Percentiles rank a stretch among this genome's conserved stretches.
Conservation (phyloP, 2,888 invertebrate genomes). For the Hypercompe scribonia region DNA sequence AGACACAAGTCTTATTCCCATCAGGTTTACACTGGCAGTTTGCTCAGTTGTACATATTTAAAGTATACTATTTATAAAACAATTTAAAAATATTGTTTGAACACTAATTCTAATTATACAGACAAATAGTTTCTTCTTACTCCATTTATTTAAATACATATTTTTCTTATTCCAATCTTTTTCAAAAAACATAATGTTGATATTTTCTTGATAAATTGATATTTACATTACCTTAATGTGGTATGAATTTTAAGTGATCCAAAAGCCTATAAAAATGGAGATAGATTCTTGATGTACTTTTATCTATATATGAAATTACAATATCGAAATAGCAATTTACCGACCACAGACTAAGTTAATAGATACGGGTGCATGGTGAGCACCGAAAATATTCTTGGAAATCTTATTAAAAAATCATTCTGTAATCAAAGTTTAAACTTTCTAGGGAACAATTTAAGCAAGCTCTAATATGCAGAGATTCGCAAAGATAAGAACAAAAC, state of each 20-base stretch:
- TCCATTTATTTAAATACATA: no score
- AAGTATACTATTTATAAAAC: not conserved
- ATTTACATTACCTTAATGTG: no score
- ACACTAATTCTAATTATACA: not conserved
- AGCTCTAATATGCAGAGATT: conserved; percentile 69
- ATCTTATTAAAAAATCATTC: conserved; percentile 45
- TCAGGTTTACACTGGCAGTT: not conserved
- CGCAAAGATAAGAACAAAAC: not conserved
- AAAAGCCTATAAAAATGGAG: no score
- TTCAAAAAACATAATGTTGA: no score
- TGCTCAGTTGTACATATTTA: no score
- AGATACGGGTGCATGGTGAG: conserved; percentile 18
- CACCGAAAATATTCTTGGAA: conserved; percentile 17
- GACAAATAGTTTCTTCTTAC: no score
- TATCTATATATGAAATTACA: conserved; percentile 17
- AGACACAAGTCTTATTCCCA: conserved; percentile 1
- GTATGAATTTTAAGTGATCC: no score
- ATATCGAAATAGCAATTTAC: conserved; percentile 23
- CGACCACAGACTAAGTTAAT: conserved; percentile 13
- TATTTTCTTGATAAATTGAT: no score
- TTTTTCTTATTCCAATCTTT: no score
- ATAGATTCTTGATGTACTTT: no score
- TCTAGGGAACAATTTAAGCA: conserved; percentile 59
- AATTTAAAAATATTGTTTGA: not conserved
- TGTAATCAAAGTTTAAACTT: conserved; percentile 41